Base-by-base conservation (phyloP, 2,113 vertebrate genomes). In the Sterna hirundo region DNA sequence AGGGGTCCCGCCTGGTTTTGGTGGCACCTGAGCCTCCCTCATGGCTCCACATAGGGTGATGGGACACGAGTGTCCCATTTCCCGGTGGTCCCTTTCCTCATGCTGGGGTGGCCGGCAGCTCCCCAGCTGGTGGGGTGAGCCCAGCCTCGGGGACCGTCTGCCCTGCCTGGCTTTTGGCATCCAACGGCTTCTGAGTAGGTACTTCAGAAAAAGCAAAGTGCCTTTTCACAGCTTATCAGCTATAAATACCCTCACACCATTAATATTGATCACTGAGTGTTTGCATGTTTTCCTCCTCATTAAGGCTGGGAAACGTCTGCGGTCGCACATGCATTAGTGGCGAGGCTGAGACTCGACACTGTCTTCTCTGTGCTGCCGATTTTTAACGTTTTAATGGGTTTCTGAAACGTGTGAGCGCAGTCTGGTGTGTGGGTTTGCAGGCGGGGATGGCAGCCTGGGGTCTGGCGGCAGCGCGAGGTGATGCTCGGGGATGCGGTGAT, bases 31-130 rank as follows among this genome's bases (percentile, higher is more conserved):
- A 40, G 32, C 32, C 75, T 57, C 16, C 0, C 2, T 78, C 12
- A 0, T 1, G 2, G 4, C n/a, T 74, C 49, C 18, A 1, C 1
- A 11, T 13, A 26, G 1, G 11, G 40, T 10, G 38, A 25, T 49
- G 42, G 69, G 69, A 61, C 26, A 4, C 2, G 13, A 52, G 8
- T 0, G 6, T 83, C 58, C 13, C 3, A 0, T 44, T 52, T 77
- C 32, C 27, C 2, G 6, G 34, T 17, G 2, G 3, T 75, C 40
- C 36, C 36, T 54, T 74, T 65, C 46, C 40, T 27, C 5, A 8
- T 2, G 3, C 9, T 22, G 64, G 40, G 40, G 29, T 66, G 40
- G 20, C 64, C 40, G 10, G 19, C 64, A 66, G 29, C 64, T 32
- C 29, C 42, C 19, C 3, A 1, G 40, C 72, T 52, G 49, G 55